Conservation (phyloP, 2,113 vertebrate species). For the Polypterus bichir region DNA sequence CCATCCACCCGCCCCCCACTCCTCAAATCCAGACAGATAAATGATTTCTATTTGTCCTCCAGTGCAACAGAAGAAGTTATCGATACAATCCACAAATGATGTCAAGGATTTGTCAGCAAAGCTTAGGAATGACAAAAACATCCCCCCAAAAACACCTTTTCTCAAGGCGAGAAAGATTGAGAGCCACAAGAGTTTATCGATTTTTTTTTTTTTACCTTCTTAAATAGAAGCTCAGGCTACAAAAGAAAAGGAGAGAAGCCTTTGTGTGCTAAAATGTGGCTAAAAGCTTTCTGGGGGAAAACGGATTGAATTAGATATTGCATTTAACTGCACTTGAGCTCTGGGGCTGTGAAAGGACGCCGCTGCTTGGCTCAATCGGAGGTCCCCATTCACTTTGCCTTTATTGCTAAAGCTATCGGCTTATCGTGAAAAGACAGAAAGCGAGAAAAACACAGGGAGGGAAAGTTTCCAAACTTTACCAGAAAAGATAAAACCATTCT, state of each 20-base stretch:
- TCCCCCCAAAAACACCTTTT: slow-evolving; percentile 57
- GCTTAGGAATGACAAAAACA: slow-evolving; percentile 96
- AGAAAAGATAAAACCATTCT: no score
- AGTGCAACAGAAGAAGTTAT: slow-evolving; percentile 80
- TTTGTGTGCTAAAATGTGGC: slow-evolving; percentile 94
- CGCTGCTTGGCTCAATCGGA: slow-evolving; percentile 28
- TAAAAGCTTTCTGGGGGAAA: slow-evolving; percentile 78
- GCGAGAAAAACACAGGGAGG: background rate
- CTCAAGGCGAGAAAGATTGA: slow-evolving; percentile 74
- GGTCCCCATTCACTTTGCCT: slow-evolving; percentile 27
- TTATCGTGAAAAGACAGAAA: slow-evolving; percentile 29
- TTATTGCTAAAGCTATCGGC: slow-evolving; percentile 50
- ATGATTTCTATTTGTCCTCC: slow-evolving; percentile 96
- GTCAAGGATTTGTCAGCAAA: slow-evolving; percentile 93
- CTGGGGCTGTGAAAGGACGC: slow-evolving; percentile 35
- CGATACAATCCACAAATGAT: slow-evolving; percentile 88
- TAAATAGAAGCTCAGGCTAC: slow-evolving; percentile 84
- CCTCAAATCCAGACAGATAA: slow-evolving; percentile 79
- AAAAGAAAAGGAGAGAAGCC: slow-evolving; percentile 79
- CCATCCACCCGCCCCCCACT: slow-evolving; percentile 7
- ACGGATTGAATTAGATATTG: slow-evolving; percentile 87
- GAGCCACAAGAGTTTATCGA: slow-evolving; percentile 92
- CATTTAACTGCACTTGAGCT: slow-evolving; percentile 54
- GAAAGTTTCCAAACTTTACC: background rate
- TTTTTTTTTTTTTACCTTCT: slow-evolving; percentile 73